phyloP scores from a whole-genome alignment of 2,888 invertebrate species.

The Caenorhabditis sp. region DNA sequence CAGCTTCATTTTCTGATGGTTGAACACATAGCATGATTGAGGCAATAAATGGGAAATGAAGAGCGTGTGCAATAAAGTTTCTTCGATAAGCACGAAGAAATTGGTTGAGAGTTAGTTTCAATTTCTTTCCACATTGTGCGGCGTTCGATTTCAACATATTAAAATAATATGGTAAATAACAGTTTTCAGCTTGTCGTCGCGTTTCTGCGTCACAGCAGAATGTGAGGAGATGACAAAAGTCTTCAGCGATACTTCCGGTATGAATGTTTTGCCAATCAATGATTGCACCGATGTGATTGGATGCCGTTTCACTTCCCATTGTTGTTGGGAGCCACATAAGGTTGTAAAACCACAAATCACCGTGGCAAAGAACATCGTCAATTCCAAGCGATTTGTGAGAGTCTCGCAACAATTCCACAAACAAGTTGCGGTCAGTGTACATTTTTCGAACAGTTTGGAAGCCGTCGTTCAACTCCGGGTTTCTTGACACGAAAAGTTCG shows the following conservation, averaged over 20 bases:
- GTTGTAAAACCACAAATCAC: constrained; percentile 54
- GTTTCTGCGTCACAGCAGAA: constrained; percentile 42
- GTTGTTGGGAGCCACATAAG: constrained; percentile 39
- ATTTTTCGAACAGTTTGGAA: constrained; percentile 31
- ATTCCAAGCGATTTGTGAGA: constrained; percentile 35
- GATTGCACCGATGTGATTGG: constrained; percentile 41
- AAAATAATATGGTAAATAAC: constrained; percentile 35
- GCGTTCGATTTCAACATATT: constrained; percentile 21
- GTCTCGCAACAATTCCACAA: constrained; percentile 22
- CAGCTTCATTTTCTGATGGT: constrained; percentile 20
- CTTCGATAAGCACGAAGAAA: constrained; percentile 42
- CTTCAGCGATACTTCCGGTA: constrained; percentile 46
- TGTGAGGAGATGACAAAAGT: constrained; percentile 44
- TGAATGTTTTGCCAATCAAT: constrained; percentile 54
- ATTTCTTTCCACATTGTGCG: constrained; percentile 8
- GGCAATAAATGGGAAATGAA: constrained; percentile 49
- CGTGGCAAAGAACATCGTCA: constrained; percentile 49
- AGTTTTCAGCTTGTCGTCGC: constrained; percentile 30
- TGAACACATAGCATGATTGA: constrained; percentile 45
- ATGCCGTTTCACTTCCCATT: constrained; percentile 25
- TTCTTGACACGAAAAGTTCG: constrained; percentile 24
- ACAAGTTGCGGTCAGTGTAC: constrained; percentile 23
- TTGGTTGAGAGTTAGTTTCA: constrained; percentile 28
- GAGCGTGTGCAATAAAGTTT: constrained; percentile 42
- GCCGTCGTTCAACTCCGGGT: constrained; percentile 18